Conservation (phyloP, 2,888 invertebrate species). For the Chrysodeixis includens region DNA sequence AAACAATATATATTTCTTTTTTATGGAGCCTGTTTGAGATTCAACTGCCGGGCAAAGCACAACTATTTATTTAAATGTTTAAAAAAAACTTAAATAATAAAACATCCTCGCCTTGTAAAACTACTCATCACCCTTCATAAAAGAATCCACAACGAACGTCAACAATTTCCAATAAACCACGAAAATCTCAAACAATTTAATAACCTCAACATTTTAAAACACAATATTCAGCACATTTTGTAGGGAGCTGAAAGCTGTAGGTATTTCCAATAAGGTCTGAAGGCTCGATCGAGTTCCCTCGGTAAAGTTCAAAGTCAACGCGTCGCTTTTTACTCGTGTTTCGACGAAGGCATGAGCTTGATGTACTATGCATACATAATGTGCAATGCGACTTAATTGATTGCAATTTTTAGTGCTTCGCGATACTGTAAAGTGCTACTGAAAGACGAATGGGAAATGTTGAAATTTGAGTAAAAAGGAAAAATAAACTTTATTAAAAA, state of each 20-base stretch:
- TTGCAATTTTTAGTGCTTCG: slow-evolving; percentile 60
- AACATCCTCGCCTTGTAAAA: background rate
- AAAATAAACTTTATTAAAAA: background rate
- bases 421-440: slow-evolving; percentile 24
- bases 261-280: slow-evolving; percentile 13
- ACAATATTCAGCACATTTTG: background rate
- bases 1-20: too few species aligned
- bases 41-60: too few species aligned
- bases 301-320: slow-evolving; percentile 45
- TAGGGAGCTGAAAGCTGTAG: background rate
- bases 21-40: too few species aligned
- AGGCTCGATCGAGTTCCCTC: slow-evolving; percentile 35
- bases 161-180: slow-evolving; percentile 2
- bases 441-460: too few species aligned
- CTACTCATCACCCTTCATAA: background rate
- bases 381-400: slow-evolving; percentile 59
- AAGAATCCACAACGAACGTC: background rate
- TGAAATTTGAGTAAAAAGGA: too few species aligned
- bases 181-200: background rate
- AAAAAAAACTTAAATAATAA: too few species aligned
- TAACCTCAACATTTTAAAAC: background rate
- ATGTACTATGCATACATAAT: slow-evolving; percentile 24
- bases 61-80: too few species aligned
- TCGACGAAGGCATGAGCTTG: slow-evolving; percentile 1
- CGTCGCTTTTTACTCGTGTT: slow-evolving; percentile 20